Conservation (phyloP, 2,888 invertebrate species). For the Sarcophaga rosellei region DNA sequence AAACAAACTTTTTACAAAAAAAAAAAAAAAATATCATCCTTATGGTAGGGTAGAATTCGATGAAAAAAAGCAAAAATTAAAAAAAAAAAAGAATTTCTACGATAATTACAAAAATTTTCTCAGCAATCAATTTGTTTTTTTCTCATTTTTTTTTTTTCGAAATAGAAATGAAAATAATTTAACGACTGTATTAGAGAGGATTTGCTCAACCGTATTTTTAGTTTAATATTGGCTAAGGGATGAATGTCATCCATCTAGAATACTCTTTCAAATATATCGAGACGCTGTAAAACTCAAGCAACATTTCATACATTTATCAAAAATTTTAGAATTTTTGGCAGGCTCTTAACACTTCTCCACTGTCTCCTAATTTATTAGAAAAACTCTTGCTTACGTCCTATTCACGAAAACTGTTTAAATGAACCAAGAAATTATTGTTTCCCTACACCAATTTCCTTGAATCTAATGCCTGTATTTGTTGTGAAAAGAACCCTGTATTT, state of each 20-base stretch:
- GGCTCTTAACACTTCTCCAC: too few species aligned
- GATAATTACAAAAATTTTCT: slow-evolving; percentile 52
- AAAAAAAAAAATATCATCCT: background rate
- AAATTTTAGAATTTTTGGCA: too few species aligned
- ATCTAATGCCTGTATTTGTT: slow-evolving; percentile 11
- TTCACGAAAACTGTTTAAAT: too few species aligned
- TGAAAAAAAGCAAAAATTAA: background rate
- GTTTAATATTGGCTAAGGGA: background rate
- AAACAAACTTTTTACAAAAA: background rate
- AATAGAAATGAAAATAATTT: slow-evolving; percentile 27
- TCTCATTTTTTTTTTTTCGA: background rate
- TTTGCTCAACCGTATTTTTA: background rate
- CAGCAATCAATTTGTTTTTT: background rate
- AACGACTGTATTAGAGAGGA: slow-evolving; percentile 23
- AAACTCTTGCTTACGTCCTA: too few species aligned
- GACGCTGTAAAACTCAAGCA: too few species aligned
- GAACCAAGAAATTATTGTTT: background rate
- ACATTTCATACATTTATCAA: too few species aligned
- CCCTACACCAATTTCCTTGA: background rate
- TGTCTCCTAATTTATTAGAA: too few species aligned
- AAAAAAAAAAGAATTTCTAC: slow-evolving; percentile 12
- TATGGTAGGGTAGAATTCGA: background rate
- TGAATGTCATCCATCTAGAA: background rate
- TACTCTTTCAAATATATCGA: too few species aligned
- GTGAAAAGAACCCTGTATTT: background rate